These are phyloP conservation scores for Podarcis lilfordi DNA, from an alignment of 2,797 vertebrate species.

Conservation along the genomic window DNA sequence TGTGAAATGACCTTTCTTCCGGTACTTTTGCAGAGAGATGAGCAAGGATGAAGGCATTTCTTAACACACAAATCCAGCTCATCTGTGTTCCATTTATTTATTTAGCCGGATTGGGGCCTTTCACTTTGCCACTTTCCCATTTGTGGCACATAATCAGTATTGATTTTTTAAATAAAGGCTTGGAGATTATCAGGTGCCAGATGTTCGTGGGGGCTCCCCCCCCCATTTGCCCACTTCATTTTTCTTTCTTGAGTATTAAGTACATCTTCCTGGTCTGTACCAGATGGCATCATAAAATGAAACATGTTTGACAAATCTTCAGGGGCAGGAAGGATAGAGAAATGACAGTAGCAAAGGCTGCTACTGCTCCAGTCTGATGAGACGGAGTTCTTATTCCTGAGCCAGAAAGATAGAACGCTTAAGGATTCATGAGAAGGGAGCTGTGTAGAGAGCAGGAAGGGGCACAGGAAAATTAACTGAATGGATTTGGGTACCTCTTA, in stretches of 20 bases:
- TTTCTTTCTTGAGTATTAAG: slow-evolving; percentile 22
- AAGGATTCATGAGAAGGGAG: neutral
- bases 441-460: neutral
- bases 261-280: slow-evolving; percentile 50
- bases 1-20: neutral
- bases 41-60: neutral
- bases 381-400: slow-evolving; percentile 57
- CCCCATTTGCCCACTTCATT: slow-evolving; percentile 16
- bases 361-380: slow-evolving; percentile 59
- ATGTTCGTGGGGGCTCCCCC: neutral
- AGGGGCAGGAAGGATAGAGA: slow-evolving; percentile 40
- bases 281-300: slow-evolving; percentile 72
- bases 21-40: neutral
- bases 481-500: slow-evolving; percentile 24
- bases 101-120: neutral
- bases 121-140: neutral
- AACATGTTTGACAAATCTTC: slow-evolving; percentile 65
- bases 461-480: neutral
- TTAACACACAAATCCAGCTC: neutral
- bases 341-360: slow-evolving; percentile 52
- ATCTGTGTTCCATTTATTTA: neutral
- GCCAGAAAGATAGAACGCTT: slow-evolving; percentile 51
- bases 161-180: neutral
- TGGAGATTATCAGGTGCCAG: slow-evolving; percentile 24
- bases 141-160: neutral